Conservation (phyloP, 53 echinoderm and acorn worm genomes). For the Luidia sarsii region DNA sequence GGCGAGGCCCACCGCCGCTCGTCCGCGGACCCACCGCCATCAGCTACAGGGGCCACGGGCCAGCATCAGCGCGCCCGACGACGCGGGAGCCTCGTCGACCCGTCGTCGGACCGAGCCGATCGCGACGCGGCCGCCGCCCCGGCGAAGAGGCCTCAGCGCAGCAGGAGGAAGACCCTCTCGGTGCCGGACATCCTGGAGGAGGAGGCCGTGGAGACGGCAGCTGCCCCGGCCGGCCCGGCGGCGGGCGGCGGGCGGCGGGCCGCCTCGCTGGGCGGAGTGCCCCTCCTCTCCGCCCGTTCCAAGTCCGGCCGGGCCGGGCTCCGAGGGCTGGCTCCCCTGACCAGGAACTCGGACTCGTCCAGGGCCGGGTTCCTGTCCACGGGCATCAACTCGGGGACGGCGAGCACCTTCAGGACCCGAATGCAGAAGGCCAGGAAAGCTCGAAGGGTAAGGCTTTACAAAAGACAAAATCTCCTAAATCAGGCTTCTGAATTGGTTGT, state of each 20-base stretch:
- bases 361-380: constrained; percentile 1
- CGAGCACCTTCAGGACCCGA: constrained; percentile 3
- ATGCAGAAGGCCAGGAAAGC: constrained; percentile 13
- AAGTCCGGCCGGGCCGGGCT: not conserved
- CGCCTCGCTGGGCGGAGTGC: no score
- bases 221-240: not conserved
- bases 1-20: constrained; percentile 29
- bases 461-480: no score
- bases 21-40: not conserved
- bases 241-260: not conserved
- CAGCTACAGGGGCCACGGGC: not conserved
- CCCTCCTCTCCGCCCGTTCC: no score
- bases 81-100: constrained; percentile 1
- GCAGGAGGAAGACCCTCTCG: not conserved
- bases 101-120: not conserved
- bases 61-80: not conserved
- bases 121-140: not conserved
- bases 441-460: constrained; percentile 17
- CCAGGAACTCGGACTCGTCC: no score
- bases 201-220: not conserved
- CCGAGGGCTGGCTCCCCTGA: not conserved
- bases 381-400: not conserved
- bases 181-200: constrained; percentile 27
- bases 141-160: not conserved
- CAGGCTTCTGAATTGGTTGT: no score